Evolutionary conservation across 2,797 vertebrate genomes (phyloP).

Genomic region (Siniperca undulata): DNA sequence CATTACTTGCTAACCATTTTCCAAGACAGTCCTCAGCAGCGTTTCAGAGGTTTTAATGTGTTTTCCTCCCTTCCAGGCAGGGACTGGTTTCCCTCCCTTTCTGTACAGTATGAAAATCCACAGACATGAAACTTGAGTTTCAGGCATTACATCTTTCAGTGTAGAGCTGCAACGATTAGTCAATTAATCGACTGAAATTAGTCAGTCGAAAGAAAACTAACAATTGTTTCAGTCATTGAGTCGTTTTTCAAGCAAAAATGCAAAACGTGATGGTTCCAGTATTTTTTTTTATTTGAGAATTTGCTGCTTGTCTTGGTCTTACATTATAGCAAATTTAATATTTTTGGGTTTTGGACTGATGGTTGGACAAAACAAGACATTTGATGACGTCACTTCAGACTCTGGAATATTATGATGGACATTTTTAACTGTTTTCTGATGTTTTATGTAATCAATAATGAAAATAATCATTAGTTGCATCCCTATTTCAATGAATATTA

Average conservation of each 20-base stretch:
- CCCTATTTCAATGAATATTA: not conserved
- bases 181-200: not conserved
- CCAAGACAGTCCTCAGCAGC: not conserved
- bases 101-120: not conserved
- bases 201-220: not conserved
- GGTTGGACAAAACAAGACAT: not conserved
- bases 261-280: not conserved
- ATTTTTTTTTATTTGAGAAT: not conserved
- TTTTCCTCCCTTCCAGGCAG: not conserved
- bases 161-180: not conserved
- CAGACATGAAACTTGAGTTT: not conserved
- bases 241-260: not conserved
- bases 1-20: slow-evolving; percentile 2
- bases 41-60: not conserved
- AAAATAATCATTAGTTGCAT: not conserved
- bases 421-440: not conserved
- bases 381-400: not conserved
- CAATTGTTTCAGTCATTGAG: not conserved
- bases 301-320: not conserved
- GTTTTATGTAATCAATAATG: not conserved
- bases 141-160: not conserved
- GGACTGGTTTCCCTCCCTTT: not conserved
- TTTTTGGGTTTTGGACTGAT: not conserved
- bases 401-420: not conserved
- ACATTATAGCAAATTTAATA: not conserved